These are phyloP conservation scores for Channa maculata DNA, from an alignment of 2,113 vertebrate species.

Conservation along the genomic window DNA sequence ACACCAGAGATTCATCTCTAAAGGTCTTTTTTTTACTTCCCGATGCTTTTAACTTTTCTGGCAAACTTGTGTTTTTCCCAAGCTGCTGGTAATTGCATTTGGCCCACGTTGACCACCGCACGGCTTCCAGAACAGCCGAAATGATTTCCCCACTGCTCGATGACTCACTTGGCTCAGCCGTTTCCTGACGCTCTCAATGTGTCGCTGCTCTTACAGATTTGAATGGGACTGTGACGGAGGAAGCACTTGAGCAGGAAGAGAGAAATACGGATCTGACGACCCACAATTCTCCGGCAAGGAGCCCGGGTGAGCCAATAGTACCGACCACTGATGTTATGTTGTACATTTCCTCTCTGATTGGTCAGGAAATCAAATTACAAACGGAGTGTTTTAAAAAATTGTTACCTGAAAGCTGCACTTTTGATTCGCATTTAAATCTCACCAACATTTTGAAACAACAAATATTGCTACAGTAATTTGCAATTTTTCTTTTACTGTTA, in stretches of 20 bases:
- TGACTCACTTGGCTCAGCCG: conserved; percentile 54
- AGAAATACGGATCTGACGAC: conserved; percentile 8
- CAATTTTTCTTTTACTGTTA: no score
- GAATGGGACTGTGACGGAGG: conserved; percentile 24
- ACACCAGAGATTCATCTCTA: background rate
- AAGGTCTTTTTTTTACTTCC: conserved; percentile 21
- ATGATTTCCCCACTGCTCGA: conserved; percentile 25
- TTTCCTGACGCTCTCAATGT: conserved; percentile 22
- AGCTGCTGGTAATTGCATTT: conserved; percentile 35
- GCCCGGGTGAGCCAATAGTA: conserved; percentile 27
- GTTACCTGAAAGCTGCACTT: no score
- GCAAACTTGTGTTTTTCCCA: conserved; percentile 4
- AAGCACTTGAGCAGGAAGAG: conserved; percentile 31
- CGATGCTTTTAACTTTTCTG: background rate
- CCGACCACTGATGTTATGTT: background rate
- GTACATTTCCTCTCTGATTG: background rate
- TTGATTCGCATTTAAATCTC: no score
- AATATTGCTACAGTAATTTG: no score
- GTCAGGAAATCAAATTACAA: no score
- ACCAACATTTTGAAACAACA: no score
- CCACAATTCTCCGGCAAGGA: conserved; percentile 16
- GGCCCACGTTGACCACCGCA: background rate
- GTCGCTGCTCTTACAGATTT: conserved; percentile 27
- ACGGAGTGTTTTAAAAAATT: no score
- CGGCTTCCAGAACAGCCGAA: conserved; percentile 25